Base-by-base conservation (phyloP, 2,888 invertebrate species). In the Entomobrya proxima region DNA sequence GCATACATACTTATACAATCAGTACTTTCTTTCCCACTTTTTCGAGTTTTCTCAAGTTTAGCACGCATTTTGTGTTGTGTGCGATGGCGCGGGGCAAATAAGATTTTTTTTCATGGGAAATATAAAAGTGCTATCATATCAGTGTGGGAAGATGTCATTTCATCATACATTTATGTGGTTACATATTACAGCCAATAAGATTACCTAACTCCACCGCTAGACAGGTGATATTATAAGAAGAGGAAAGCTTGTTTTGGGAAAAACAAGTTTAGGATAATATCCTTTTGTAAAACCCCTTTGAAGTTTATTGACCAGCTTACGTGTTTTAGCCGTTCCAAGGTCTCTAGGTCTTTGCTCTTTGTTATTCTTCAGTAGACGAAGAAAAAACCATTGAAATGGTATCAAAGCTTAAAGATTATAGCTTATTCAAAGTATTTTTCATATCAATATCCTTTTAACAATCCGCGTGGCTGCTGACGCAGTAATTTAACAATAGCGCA, bases 81-180 rank as follows among this genome's bases (percentile, higher is more conserved):
- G 32, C 75, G 37, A 37, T 27, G 75, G 35, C 35, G 52, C 75
- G 52, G 47, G 7, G 27, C 44, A 74, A 75, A 52, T 52, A 75
- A 75, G 75, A 50, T 75, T 75, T 50, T 52, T 69, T 27, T 11
- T 44, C 44, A 44, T 13, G 44, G 44, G 9, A 15, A 44, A 44
- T 13, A 44, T n/a, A 4, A 9, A n/a, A 18, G 18, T 7, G 9
- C 5, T 64, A 55, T 55, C 55, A 55, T 27, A 5, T 55, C 55
- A 27, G n/a, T 55, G 27, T 55, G 11, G 55, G 2, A 13, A n/a
- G 5, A 50, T 2, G 50, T 47, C 11, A 18, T 50, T 18, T 50
- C 50, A 50, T 50, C n/a, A 18, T 2, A 18, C n/a, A n/a, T n/a
- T n/a, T n/a, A n/a, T n/a, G n/a, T n/a, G 18, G 50, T n/a, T 50